Evolutionary conservation across 2,888 invertebrate species (phyloP), one percentile per base, ranked within the genome.

Genomic region (Drosophila pseudotakahashii): DNA sequence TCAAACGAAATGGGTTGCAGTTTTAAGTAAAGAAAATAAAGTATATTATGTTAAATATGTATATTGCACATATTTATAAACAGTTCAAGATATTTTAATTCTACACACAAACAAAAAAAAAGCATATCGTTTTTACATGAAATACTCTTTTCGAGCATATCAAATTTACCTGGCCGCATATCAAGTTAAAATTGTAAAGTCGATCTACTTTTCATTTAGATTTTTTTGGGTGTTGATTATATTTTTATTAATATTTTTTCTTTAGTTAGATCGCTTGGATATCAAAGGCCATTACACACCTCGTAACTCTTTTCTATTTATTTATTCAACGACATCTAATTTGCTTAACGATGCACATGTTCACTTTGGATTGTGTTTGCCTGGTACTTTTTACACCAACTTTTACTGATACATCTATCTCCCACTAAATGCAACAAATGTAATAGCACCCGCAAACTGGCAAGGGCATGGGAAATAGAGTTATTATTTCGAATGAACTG

Each of bases 401-500:
- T 39, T 32, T 55, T 10, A 26, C 59, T 34, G 48, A 63, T 63
- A n/a, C 41, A 63, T 61, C 47, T 47, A 63, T 61, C 47, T 47
- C 37, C 47, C 44, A 2, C 23, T 39, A 66, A 66, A 19, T 47
- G 36, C 57, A 51, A 51, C 48, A 55, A 68, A 69, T 52, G 7
- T 58, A 58, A n/a, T 23, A 52, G 30, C 52, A 47, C 52, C 57
- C 44, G 32, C 61, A 47, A 42, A 16, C 34, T 34, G 37, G 51
- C 64, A 73, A 63, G 61, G 61, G 72, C 79, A 76, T 44, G 44
- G 26, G 44, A 72, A 77, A 85, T 79, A 53, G 55, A 81, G 75
- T 81, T 78, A 81, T 82, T 84, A 87, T 75, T 76, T 66, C 37
- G 47, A 71, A 61, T 67, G 45, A 68, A 54, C 62, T 67, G 50